phyloP scores from a whole-genome alignment of 2,888 invertebrate species.

The Rambutsinella grinnellia region DNA sequence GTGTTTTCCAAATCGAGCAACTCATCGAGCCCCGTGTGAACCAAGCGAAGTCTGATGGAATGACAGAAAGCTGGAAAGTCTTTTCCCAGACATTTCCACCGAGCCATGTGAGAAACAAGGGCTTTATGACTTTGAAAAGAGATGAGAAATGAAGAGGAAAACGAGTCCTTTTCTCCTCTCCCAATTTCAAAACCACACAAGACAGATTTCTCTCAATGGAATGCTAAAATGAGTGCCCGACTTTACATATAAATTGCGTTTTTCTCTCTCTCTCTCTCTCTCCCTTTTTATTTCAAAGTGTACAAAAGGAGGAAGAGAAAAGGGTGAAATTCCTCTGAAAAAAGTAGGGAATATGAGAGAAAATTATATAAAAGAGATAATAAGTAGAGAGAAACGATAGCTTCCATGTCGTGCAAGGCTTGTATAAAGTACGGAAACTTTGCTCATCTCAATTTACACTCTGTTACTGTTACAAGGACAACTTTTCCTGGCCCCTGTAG shows the following conservation, averaged over 20 bases:
- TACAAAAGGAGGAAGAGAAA: background rate
- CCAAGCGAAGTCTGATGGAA: no score
- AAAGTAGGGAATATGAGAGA: background rate
- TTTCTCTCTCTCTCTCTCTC: constrained; percentile 10
- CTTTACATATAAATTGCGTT: constrained; percentile 53
- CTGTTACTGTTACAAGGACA: no score
- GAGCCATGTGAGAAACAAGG: no score
- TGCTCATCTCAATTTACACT: no score
- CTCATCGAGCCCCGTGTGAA: no score
- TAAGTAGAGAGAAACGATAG: background rate
- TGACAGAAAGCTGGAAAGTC: no score
- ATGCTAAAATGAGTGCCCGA: constrained; percentile 40
- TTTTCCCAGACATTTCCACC: no score
- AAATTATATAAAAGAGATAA: background rate
- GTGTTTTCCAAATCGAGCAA: no score
- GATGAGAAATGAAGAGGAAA: background rate
- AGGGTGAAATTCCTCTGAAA: background rate
- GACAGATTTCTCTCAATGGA: constrained; percentile 41
- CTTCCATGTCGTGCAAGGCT: no score
- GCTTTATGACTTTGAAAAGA: background rate
- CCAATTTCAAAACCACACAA: constrained; percentile 28
- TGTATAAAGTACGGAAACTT: no score
- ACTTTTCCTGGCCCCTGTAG: background rate
- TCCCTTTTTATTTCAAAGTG: background rate
- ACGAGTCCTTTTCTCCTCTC: constrained; percentile 21